Conservation (phyloP, 2,797 vertebrate genomes). For the Cetoscarus ocellatus region DNA sequence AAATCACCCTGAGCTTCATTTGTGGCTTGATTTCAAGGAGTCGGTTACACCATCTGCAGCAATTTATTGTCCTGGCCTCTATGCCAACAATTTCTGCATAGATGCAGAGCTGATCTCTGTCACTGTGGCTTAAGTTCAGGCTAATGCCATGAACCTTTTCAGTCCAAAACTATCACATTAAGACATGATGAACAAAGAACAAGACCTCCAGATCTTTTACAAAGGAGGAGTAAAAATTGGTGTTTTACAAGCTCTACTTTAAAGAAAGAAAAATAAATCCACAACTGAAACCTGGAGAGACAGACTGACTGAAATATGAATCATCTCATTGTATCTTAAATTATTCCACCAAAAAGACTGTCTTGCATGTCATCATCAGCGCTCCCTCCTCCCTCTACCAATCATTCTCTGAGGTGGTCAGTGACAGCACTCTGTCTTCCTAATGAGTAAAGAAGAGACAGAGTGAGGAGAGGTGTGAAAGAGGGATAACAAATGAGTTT, state of each 20-base stretch:
- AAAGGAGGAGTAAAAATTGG: no score
- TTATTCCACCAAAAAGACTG: conserved; percentile 15
- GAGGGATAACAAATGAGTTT: conserved; percentile 57
- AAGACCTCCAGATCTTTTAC: no score
- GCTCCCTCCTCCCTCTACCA: conserved; percentile 11
- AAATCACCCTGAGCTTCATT: no score
- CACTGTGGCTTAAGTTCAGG: no score
- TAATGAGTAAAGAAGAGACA: conserved; percentile 68
- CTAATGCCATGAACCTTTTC: no score
- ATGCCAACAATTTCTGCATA: no score
- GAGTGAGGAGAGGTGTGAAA: conserved; percentile 42
- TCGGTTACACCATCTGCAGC: no score
- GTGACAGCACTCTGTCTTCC: conserved; percentile 71
- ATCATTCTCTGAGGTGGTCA: conserved; percentile 54
- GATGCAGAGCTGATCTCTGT: no score
- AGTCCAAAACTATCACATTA: no score
- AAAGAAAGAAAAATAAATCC: neutral
- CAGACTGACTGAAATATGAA: conserved; percentile 28
- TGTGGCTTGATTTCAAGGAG: no score
- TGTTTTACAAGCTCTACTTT: neutral
- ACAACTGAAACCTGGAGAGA: neutral
- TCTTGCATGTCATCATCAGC: conserved; percentile 40
- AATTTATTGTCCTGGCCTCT: no score
- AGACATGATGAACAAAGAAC: neutral
- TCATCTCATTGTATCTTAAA: conserved; percentile 18